phyloP scores from a whole-genome alignment of 2,888 invertebrate genomes.

The Palloptera scutellata region DNA sequence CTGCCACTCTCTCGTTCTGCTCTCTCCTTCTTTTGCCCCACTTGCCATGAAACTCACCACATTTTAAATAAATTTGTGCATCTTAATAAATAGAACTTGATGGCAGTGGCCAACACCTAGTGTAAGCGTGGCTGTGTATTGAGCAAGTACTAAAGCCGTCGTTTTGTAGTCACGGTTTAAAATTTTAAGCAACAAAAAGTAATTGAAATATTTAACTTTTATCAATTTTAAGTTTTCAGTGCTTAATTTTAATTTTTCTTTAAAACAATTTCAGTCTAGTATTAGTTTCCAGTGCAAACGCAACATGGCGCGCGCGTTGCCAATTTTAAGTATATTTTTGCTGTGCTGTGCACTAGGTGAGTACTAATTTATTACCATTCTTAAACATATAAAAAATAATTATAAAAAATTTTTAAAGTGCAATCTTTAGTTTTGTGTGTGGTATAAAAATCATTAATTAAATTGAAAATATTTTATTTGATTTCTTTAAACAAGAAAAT shows the following conservation, averaged over 20 bases:
- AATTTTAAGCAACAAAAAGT: constrained; percentile 31
- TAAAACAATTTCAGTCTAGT: constrained; percentile 40
- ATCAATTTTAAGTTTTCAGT: neutral
- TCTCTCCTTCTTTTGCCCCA: constrained; percentile 7
- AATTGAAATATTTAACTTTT: constrained; percentile 13
- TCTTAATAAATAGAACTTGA: constrained; percentile 66
- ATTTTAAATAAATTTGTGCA: constrained; percentile 42
- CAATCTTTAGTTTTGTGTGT: neutral
- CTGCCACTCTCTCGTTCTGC: constrained; percentile 4
- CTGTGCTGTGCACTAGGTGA: constrained; percentile 60
- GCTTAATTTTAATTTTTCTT: constrained; percentile 36
- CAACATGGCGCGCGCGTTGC: constrained; percentile 63
- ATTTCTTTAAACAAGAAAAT: neutral
- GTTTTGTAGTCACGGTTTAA: constrained; percentile 43
- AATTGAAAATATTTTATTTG: neutral
- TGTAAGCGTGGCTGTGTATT: constrained; percentile 65
- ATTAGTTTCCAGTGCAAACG: constrained; percentile 51
- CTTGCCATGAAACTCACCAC: constrained; percentile 51
- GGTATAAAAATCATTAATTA: neutral
- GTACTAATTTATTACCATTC: constrained; percentile 38
- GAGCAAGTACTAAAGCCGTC: constrained; percentile 59
- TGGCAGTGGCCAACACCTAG: constrained; percentile 64
- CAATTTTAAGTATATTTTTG: constrained; percentile 59
- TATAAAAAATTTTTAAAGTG: neutral
- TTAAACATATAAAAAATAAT: neutral